Conservation (phyloP, 2,113 vertebrate species). For the Sula dactylatra region DNA sequence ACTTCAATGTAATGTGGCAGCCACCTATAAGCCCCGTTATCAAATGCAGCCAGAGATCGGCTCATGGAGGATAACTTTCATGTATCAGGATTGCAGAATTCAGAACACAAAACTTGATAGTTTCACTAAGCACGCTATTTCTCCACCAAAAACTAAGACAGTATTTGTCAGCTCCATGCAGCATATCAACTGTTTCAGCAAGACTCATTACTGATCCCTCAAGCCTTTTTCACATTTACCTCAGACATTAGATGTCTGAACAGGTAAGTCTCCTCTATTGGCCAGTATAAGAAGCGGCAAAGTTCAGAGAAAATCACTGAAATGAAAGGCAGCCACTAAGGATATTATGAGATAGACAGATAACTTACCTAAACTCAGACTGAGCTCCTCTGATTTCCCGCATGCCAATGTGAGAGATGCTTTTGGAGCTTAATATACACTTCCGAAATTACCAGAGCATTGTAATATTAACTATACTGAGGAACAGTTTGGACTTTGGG, state of each 20-base stretch:
- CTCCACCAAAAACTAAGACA: not conserved
- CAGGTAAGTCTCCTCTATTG: not conserved
- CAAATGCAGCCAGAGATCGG: not conserved
- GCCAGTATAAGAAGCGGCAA: not conserved
- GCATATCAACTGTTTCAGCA: not conserved
- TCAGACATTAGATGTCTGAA: not conserved
- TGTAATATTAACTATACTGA: not conserved
- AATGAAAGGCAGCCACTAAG: not conserved
- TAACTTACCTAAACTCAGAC: not conserved
- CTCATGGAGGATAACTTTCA: not conserved
- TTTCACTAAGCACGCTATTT: not conserved
- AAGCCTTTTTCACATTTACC: not conserved
- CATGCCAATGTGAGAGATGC: fast-evolving
- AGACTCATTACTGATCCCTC: not conserved
- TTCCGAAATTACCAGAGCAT: not conserved
- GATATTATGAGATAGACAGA: not conserved
- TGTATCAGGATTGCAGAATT: not conserved
- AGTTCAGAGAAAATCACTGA: not conserved
- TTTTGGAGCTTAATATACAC: not conserved
- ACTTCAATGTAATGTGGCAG: not conserved
- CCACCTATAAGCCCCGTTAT: not conserved
- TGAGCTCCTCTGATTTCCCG: not conserved
- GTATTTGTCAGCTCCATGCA: not conserved
- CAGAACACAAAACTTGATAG: not conserved
- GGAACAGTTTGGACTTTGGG: not conserved